Percentiles rank a stretch among this genome's conserved stretches.
phyloP scores from a whole-genome alignment of 2,113 vertebrate genomes.

The Rattus rattus region DNA sequence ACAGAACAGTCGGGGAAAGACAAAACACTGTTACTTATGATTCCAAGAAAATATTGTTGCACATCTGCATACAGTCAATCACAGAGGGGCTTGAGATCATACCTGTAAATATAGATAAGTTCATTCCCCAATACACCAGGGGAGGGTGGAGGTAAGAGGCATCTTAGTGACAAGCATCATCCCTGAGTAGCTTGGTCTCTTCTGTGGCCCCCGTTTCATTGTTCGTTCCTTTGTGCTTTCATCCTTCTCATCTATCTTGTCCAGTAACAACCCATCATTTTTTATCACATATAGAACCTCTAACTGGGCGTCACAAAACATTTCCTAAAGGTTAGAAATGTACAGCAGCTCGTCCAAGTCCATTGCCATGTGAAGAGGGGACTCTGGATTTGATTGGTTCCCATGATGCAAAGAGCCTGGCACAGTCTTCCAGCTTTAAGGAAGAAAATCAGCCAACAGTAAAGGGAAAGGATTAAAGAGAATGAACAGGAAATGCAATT shows the following conservation, averaged over 20 bases:
- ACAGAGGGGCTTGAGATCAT: background rate
- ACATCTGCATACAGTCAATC: background rate
- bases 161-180: background rate
- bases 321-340: background rate
- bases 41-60: conserved; percentile 11
- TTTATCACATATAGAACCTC: background rate
- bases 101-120: background rate
- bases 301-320: conserved; percentile 9
- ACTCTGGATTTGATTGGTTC: background rate
- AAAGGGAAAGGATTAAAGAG: conserved; percentile 53
- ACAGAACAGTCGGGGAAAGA: background rate
- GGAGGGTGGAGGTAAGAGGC: background rate
- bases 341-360: background rate
- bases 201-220: background rate
- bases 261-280: background rate
- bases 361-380: background rate
- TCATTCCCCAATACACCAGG: background rate
- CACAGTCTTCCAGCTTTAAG: conserved; percentile 3
- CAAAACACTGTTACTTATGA: background rate
- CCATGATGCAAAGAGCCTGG: background rate
- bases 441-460: conserved; percentile 56
- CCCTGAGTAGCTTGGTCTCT: background rate
- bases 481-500: conserved; percentile 64
- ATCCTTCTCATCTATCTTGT: conserved; percentile 2
- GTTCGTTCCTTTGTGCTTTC: conserved; percentile 21